phyloP scores from a whole-genome alignment of 1,140 invertebrate genomes.

The Eufriesea mexicana region DNA sequence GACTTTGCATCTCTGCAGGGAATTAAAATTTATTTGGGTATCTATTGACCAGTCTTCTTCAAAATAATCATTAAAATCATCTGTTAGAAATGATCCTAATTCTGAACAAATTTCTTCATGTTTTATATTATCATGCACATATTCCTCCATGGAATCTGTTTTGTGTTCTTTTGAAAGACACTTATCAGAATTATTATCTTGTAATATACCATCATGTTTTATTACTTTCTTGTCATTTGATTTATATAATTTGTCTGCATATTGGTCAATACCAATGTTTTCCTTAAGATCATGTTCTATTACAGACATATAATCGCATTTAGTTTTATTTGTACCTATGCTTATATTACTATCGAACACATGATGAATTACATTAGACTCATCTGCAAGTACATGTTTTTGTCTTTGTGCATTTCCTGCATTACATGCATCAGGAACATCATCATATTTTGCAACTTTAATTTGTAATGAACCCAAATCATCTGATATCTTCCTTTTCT shows the following conservation, averaged over 20 bases:
- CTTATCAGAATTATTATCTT: not conserved
- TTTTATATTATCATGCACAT: not conserved
- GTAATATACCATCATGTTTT: not conserved
- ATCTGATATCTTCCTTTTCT: constrained; percentile 9
- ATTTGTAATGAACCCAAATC: not conserved
- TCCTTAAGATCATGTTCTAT: not conserved
- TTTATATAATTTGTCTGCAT: not conserved
- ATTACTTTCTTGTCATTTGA: not conserved
- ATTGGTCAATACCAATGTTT: not conserved
- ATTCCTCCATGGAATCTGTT: not conserved
- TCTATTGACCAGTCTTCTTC: constrained; percentile 70
- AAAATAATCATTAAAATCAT: constrained; percentile 72
- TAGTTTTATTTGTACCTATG: not conserved
- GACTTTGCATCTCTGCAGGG: constrained; percentile 81
- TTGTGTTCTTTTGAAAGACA: not conserved
- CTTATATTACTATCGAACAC: not conserved
- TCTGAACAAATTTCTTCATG: not conserved
- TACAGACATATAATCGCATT: not conserved
- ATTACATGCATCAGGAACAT: no score
- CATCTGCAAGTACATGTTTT: not conserved
- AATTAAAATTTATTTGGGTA: constrained; percentile 77
- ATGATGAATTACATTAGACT: not conserved
- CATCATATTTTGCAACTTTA: constrained; percentile 4
- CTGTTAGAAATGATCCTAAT: not conserved
- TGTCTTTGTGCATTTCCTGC: not conserved